Conservation (phyloP, 2,797 vertebrate genomes). For the Gadopsis bispinosus region DNA sequence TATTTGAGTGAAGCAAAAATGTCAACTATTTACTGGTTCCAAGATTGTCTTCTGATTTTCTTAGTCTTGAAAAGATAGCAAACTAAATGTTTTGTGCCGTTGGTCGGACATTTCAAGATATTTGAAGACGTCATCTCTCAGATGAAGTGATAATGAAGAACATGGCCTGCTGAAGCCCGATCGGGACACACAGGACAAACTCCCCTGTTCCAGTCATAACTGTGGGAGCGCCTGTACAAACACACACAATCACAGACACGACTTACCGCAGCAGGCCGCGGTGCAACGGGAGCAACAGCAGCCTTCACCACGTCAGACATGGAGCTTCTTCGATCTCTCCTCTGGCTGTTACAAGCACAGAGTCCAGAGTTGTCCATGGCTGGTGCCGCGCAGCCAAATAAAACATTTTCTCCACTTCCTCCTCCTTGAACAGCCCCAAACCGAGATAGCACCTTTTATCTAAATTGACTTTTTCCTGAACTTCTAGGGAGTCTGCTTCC, state of each 20-base stretch:
- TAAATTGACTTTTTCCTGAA: slow-evolving; percentile 84
- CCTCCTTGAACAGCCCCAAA: slow-evolving; percentile 47
- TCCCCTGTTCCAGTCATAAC: not conserved
- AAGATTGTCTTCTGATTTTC: not conserved
- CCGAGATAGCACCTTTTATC: slow-evolving; percentile 60
- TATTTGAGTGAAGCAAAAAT: not conserved
- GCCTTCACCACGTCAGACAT: slow-evolving; percentile 59
- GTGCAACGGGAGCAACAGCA: slow-evolving; percentile 22
- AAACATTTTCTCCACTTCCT: slow-evolving; percentile 68
- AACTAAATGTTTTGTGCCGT: not conserved
- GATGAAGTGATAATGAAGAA: not conserved
- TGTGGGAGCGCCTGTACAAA: slow-evolving; percentile 15
- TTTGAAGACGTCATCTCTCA: not conserved
- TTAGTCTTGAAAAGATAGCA: not conserved
- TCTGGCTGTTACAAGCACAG: slow-evolving; percentile 40
- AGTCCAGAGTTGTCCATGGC: slow-evolving; percentile 39
- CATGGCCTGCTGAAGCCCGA: not conserved
- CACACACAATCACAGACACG: slow-evolving; percentile 20
- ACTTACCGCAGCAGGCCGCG: slow-evolving; percentile 59
- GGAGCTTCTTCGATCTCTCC: slow-evolving; percentile 33
- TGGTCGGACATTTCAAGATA: not conserved
- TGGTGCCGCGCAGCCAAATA: slow-evolving; percentile 36
- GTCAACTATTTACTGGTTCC: not conserved
- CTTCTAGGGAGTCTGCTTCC: slow-evolving; percentile 53
- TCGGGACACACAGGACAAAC: not conserved